Percentiles rank a stretch among this genome's conserved stretches.
phyloP scores from a whole-genome alignment of 2,113 vertebrate genomes.

The Glaucidium brasilianum region DNA sequence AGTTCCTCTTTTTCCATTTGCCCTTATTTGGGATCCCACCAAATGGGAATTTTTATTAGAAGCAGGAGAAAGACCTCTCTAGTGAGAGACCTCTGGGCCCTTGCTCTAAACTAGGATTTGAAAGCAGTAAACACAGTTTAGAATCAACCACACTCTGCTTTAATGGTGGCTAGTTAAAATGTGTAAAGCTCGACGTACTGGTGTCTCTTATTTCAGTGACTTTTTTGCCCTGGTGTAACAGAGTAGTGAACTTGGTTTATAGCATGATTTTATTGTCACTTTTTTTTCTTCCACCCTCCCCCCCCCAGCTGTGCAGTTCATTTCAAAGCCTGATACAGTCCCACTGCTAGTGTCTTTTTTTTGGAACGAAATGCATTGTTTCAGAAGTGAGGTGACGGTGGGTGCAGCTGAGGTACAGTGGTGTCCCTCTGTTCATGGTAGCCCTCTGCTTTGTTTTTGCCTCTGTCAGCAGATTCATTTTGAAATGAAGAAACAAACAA shows the following conservation, averaged over 20 bases:
- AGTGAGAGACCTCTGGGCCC: background rate
- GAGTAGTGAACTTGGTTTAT: background rate
- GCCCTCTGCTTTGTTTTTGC: background rate
- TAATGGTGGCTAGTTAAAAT: background rate
- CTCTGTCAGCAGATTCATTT: background rate
- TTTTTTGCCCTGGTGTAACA: background rate
- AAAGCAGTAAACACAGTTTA: background rate
- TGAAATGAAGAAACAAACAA: background rate
- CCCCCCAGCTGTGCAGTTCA: background rate
- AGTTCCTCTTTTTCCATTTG: background rate
- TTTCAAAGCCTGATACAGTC: background rate
- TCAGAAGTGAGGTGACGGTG: background rate
- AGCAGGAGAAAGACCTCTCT: background rate
- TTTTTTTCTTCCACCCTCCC: background rate
- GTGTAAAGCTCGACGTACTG: background rate
- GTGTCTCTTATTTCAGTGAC: background rate
- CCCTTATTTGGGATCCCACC: background rate
- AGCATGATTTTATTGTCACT: background rate
- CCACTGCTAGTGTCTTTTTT: background rate
- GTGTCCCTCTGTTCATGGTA: background rate
- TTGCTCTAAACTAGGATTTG: background rate
- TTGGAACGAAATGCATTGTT: background rate
- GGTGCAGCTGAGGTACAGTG: background rate
- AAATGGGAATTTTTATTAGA: background rate
- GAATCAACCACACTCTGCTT: background rate